A percentile compares a stretch with the other conserved stretches of the same genome.
phyloP scores from a whole-genome alignment of 2,113 vertebrate genomes.

The Forbesichthys agassizii region DNA sequence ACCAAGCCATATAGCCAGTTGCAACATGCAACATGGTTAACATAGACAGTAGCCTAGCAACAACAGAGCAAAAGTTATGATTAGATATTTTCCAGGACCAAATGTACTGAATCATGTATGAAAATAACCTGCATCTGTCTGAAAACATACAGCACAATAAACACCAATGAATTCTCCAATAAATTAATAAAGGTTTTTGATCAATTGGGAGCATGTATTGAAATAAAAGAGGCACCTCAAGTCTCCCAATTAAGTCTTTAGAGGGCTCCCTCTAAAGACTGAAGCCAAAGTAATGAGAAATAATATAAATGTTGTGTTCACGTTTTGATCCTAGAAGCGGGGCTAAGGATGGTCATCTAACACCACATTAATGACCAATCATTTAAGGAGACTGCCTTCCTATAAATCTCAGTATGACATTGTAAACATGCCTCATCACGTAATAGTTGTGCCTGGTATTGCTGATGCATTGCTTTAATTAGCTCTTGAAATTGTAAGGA shows the following conservation, averaged over 20 bases:
- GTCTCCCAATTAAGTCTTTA: neutral
- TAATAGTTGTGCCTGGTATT: slow-evolving; percentile 13
- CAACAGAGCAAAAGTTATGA: slow-evolving; percentile 1
- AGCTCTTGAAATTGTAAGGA: slow-evolving; percentile 32
- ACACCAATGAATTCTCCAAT: neutral
- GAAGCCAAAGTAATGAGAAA: slow-evolving; percentile 4
- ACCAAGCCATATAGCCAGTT: neutral
- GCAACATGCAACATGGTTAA: neutral
- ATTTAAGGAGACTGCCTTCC: slow-evolving; percentile 6
- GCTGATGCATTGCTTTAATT: slow-evolving; percentile 30
- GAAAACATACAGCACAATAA: neutral
- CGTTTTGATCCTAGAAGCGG: slow-evolving; percentile 40
- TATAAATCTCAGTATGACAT: neutral
- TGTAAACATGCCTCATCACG: slow-evolving; percentile 9
- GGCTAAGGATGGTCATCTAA: slow-evolving; percentile 26
- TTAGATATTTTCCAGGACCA: neutral
- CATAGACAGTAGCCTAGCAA: slow-evolving; percentile 60
- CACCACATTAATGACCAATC: slow-evolving; percentile 39
- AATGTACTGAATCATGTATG: neutral
- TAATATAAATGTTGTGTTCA: slow-evolving; percentile 14
- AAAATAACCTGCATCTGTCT: slow-evolving; percentile 4
- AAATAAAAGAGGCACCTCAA: neutral
- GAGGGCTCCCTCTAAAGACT: neutral
- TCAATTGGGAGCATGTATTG: neutral
- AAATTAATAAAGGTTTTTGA: too few relatives aligned